Conservation (phyloP, 2,888 invertebrate species). For the Drosophila paucipuncta region DNA sequence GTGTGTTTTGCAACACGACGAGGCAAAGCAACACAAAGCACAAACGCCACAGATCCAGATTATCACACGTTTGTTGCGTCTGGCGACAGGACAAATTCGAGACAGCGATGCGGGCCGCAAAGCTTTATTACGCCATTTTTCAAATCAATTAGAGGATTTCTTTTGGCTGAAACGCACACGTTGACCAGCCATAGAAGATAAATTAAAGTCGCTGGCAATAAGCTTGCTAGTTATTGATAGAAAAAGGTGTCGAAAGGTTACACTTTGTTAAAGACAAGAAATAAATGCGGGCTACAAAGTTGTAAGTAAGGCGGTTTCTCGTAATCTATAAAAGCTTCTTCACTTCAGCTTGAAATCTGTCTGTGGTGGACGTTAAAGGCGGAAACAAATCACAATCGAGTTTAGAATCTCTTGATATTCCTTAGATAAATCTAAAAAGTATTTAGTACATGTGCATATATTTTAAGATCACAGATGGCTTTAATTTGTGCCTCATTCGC, state of each 20-base stretch:
- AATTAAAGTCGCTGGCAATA: constrained; percentile 16
- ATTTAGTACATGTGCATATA: not conserved
- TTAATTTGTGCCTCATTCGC: not conserved
- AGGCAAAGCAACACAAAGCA: constrained; percentile 12
- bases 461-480: not conserved
- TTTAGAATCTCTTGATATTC: not conserved
- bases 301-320: not conserved
- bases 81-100: constrained; percentile 20
- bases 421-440: not conserved
- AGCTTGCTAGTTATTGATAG: constrained; percentile 23
- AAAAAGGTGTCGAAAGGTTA: constrained; percentile 25
- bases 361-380: not conserved
- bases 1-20: constrained; percentile 47
- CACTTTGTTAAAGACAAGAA: constrained; percentile 5
- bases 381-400: not conserved
- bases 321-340: not conserved
- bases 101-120: constrained; percentile 4
- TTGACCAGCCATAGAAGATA: constrained; percentile 34
- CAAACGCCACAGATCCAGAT: constrained; percentile 45
- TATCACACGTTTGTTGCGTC: constrained; percentile 57
- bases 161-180: constrained; percentile 11
- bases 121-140: constrained; percentile 46
- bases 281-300: not conserved
- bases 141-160: constrained; percentile 57
- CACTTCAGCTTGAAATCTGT: not conserved